phyloP scores from a whole-genome alignment of 2,113 vertebrate species.

The Illadopsis cleaveri region DNA sequence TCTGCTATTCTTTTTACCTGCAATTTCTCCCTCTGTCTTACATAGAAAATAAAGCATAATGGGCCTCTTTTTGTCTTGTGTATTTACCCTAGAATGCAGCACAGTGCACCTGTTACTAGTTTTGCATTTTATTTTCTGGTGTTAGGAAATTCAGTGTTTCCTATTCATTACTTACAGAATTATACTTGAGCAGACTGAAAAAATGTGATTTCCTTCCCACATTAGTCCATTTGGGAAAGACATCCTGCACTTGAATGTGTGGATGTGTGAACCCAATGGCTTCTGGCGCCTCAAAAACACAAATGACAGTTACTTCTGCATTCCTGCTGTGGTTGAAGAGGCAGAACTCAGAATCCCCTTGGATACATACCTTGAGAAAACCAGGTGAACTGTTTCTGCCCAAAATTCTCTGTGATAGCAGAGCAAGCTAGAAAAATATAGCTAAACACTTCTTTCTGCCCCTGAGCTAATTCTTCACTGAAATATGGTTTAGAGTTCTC shows the following conservation, averaged over 20 bases:
- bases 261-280: neutral
- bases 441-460: neutral
- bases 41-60: neutral
- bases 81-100: neutral
- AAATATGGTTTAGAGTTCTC: neutral
- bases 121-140: neutral
- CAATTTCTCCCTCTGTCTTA: neutral
- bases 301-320: neutral
- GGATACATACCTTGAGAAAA: neutral
- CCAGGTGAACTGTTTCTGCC: neutral
- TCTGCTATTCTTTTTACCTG: neutral
- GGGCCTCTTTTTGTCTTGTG: neutral
- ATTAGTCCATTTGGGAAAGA: neutral
- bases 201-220: neutral
- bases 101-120: neutral
- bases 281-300: neutral
- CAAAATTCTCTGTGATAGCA: neutral
- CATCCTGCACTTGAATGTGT: neutral
- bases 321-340: neutral
- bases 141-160: neutral
- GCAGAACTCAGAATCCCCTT: neutral
- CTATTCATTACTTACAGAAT: neutral
- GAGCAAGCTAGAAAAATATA: neutral
- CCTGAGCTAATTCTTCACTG: neutral
- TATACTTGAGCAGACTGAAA: neutral